Conservation (phyloP, 1,140 invertebrate species). For the Araneus ventricosus region DNA sequence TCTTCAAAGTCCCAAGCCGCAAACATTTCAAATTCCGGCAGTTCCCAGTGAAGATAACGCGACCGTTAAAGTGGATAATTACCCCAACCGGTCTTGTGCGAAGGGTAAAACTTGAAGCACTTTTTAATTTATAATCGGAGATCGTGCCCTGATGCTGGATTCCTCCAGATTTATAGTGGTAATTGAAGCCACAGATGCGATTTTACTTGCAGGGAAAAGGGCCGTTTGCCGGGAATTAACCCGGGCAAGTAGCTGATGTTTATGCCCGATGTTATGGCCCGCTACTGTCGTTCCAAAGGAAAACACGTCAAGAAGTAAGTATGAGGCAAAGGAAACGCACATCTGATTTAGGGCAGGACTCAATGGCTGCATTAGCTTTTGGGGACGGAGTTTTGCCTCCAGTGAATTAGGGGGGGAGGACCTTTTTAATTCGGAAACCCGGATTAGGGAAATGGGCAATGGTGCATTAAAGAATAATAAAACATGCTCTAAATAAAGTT, state of each 20-base stretch:
- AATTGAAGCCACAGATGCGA: conserved; percentile 54
- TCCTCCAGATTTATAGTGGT: conserved; percentile 43
- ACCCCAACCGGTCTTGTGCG: neutral
- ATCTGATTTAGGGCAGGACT: conserved; percentile 26
- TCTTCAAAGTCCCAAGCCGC: neutral
- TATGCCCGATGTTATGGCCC: conserved; percentile 37
- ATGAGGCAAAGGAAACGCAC: neutral
- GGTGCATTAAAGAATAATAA: conserved; percentile 26
- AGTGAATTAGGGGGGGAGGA: neutral
- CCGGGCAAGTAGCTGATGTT: conserved; percentile 6
- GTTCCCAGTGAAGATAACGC: conserved; percentile 6
- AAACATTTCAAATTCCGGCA: neutral
- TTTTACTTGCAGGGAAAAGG: conserved; percentile 28
- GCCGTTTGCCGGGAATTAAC: conserved; percentile 46
- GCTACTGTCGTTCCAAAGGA: neutral
- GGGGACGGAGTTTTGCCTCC: neutral
- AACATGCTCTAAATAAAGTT: neutral
- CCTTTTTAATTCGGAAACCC: conserved; percentile 11
- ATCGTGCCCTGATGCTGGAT: conserved; percentile 21
- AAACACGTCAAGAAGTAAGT: conserved; percentile 54
- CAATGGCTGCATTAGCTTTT: conserved; percentile 3
- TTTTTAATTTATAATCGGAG: conserved; percentile 65
- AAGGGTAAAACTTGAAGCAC: conserved; percentile 20
- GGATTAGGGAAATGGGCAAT: conserved; percentile 11
- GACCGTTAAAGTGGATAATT: conserved; percentile 53